A percentile compares a stretch with the other conserved stretches of the same genome.
These are phyloP conservation scores for Apamea crenata DNA, from an alignment of 2,888 invertebrate species.

Conservation along the genomic window DNA sequence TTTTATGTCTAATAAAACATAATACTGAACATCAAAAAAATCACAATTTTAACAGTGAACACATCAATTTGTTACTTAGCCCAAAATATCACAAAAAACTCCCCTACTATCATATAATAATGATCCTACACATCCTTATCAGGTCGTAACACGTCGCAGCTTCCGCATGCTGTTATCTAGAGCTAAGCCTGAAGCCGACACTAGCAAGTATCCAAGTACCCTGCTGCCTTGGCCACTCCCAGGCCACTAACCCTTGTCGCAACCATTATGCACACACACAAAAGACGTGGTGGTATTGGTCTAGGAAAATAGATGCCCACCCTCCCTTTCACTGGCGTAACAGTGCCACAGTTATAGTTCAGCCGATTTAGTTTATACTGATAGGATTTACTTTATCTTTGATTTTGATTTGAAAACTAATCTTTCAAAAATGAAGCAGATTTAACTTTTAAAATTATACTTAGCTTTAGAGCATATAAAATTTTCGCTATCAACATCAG, in stretches of 20 bases:
- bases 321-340: constrained; percentile 88
- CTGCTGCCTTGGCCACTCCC: constrained; percentile 84
- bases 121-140: constrained; percentile 32
- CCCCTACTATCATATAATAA: neutral
- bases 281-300: constrained; percentile 74
- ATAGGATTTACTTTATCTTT: constrained; percentile 44
- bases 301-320: constrained; percentile 86
- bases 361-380: constrained; percentile 63
- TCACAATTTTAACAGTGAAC: neutral
- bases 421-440: neutral
- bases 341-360: constrained; percentile 81
- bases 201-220: constrained; percentile 75
- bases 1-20: neutral
- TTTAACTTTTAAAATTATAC: too few species aligned
- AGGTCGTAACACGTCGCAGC: constrained; percentile 45
- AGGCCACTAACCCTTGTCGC: constrained; percentile 85
- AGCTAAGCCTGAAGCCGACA: constrained; percentile 49
- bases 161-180: constrained; percentile 63
- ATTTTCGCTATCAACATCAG: neutral
- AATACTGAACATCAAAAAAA: neutral
- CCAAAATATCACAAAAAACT: neutral
- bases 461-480: neutral
- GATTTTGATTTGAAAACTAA: neutral
- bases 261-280: constrained; percentile 74
- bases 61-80: neutral